A percentile compares a stretch with the other conserved stretches of the same genome.
Evolutionary conservation across 64 coral and sea anemone species (phyloP).

Genomic region (Hydrozoanthus tunicans): DNA sequence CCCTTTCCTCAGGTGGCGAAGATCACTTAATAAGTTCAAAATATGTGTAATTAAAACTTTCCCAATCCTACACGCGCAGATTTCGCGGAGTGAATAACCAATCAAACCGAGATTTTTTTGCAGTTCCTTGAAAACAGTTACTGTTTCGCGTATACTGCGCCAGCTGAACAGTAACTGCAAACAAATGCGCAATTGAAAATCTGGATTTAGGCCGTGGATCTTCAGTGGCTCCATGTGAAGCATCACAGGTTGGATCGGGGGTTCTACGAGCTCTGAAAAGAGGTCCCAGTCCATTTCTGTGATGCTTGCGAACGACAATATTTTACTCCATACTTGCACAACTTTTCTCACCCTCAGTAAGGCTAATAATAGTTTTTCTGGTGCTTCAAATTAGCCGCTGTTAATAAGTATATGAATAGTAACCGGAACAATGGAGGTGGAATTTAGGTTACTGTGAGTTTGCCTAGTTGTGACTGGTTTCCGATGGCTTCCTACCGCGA

Average conservation of each 20-base stretch:
- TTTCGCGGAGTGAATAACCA: neutral
- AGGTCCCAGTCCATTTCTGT: slow-evolving; percentile 45
- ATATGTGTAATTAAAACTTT: neutral
- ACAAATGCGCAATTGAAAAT: slow-evolving; percentile 11
- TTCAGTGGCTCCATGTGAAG: slow-evolving; percentile 9
- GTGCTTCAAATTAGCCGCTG: neutral
- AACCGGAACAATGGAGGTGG: slow-evolving; percentile 5
- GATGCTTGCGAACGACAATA: neutral
- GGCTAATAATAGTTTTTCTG: neutral
- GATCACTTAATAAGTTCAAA: neutral
- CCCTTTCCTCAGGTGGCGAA: neutral
- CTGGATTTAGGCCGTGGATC: neutral
- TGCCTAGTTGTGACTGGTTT: slow-evolving; percentile 14
- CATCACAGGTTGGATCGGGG: slow-evolving; percentile 28
- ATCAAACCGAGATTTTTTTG: neutral
- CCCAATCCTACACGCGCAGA: neutral
- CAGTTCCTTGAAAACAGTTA: neutral
- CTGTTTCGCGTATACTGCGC: neutral
- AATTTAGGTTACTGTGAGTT: neutral
- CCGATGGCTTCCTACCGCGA: slow-evolving; percentile 28
- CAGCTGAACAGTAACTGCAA: slow-evolving; percentile 24
- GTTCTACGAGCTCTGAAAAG: slow-evolving; percentile 64
- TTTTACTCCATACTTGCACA: neutral
- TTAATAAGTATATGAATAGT: slow-evolving; percentile 4
- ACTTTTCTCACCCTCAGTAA: neutral